Percentiles rank a stretch among this genome's conserved stretches.
These are phyloP conservation scores for Anarhynchus alexandrinus DNA, from an alignment of 2,113 vertebrate species.

Conservation along the genomic window DNA sequence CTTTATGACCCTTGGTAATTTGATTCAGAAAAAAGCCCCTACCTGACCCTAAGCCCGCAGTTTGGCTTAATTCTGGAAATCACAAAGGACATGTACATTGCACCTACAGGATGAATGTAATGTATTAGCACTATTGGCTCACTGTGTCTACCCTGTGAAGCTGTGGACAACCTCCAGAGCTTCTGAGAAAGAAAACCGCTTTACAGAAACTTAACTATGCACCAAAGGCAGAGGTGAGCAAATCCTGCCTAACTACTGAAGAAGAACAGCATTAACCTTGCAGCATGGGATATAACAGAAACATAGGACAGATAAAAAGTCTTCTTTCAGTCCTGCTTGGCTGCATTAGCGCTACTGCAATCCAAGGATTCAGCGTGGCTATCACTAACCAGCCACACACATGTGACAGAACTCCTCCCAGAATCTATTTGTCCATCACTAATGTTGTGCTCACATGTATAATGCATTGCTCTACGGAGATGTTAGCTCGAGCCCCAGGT, in stretches of 20 bases:
- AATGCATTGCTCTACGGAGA: not conserved
- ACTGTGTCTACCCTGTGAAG: accelerated
- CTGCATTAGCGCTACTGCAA: not conserved
- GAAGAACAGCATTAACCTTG: not conserved
- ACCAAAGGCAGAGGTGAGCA: not conserved
- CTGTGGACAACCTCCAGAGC: not conserved
- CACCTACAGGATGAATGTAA: not conserved
- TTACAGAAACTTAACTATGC: not conserved
- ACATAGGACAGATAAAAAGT: not conserved
- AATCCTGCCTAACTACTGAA: not conserved
- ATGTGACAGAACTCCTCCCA: not conserved
- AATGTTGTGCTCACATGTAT: not conserved
- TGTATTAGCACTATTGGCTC: not conserved
- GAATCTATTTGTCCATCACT: not conserved
- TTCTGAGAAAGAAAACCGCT: not conserved
- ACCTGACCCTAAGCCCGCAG: not conserved
- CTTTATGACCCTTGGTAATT: not conserved
- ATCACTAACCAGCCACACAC: not conserved
- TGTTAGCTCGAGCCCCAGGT: accelerated
- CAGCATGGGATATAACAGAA: not conserved
- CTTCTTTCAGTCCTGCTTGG: not conserved
- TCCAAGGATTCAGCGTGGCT: not conserved
- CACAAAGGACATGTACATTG: accelerated
- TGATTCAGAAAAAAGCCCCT: not conserved
- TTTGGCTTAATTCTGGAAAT: not conserved